Evolutionary conservation across 2,113 vertebrate species (phyloP), one percentile per base, ranked within the genome.

Genomic region (Pyrgilauda ruficollis): DNA sequence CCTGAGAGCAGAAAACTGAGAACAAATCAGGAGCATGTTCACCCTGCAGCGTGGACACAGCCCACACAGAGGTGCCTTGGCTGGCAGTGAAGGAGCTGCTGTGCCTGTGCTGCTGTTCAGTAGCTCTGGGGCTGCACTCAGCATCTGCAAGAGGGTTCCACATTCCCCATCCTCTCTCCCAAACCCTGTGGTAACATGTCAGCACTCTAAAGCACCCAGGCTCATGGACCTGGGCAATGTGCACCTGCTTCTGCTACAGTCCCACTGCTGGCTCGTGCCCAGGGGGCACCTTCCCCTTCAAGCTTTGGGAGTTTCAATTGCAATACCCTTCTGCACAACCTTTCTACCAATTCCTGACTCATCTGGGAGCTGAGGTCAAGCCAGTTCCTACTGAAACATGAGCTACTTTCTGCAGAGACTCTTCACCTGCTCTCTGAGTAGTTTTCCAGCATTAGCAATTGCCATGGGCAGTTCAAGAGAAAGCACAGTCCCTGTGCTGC

Each of bases 401-500:
- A 89, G 61, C 67, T 16, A 6, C 13, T 63, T 50, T 85, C 63
- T 43, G 53, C 61, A 82, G 76, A 66, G 64, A 44, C n/a, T 89
- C 41, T 81, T 81, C 77, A 75, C 92, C 80, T 95, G 90, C 90
- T 75, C 84, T 75, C 44, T 0, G 0, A 83, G 73, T 61, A 90
- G 52, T 87, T 90, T 94, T 94, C 84, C 95, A 93, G 83, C 39
- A 27, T 21, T 44, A 88, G 49, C 46, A 53, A 67, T 94, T 70
- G 90, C 83, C 80, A 75, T 7, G 26, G 68, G 66, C 91, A 84
- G 24, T 68, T 81, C 73, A 58, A 93, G 63, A 46, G 79, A 73
- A 90, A 72, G 61, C 62, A 75, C 52, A 52, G 20, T 58, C 41
- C 81, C 49, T 44, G n/a, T 41, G 23, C 56, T 85, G 66, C 69